These are phyloP conservation scores for Drosophila bipectinata DNA, from an alignment of 1,140 invertebrate species.

Conservation along the genomic window DNA sequence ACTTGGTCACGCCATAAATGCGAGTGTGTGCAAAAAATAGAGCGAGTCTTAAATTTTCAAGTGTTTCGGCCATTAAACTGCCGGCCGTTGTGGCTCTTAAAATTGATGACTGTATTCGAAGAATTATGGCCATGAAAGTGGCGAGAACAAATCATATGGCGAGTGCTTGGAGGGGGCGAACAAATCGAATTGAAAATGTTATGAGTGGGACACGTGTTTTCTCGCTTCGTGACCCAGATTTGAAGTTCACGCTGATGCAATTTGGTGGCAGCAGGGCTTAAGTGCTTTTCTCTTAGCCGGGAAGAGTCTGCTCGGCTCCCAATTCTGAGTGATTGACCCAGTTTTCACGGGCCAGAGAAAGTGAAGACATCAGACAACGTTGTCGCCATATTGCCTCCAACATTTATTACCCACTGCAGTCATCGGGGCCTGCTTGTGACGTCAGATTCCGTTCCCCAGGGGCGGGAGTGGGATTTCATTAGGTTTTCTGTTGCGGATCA, in stretches of 20 bases:
- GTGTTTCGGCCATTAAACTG: slow-evolving; percentile 51
- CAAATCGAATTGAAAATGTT: slow-evolving; percentile 40
- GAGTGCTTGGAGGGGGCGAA: slow-evolving; percentile 1
- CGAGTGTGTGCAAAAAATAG: slow-evolving; percentile 7
- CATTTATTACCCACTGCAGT: slow-evolving; percentile 31
- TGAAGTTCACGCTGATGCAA: slow-evolving; percentile 38
- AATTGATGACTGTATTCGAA: slow-evolving; percentile 23
- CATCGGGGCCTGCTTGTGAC: slow-evolving; percentile 25
- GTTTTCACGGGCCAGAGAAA: slow-evolving; percentile 38
- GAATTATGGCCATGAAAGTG: slow-evolving; percentile 12
- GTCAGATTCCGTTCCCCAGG: slow-evolving; percentile 15
- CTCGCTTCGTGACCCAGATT: slow-evolving; percentile 42
- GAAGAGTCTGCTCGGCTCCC: slow-evolving; percentile 6
- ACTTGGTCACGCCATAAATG: slow-evolving; percentile 48
- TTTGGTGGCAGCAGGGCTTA: slow-evolving; percentile 50
- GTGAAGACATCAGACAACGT: slow-evolving; percentile 44
- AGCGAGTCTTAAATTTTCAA: slow-evolving; percentile 23
- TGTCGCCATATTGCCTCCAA: slow-evolving; percentile 41
- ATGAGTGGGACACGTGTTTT: slow-evolving; percentile 47
- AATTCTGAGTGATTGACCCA: slow-evolving; percentile 60
- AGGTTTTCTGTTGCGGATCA: slow-evolving; percentile 41
- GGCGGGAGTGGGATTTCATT: slow-evolving; percentile 31
- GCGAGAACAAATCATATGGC: slow-evolving; percentile 28
- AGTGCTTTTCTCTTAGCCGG: slow-evolving; percentile 44
- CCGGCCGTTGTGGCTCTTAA: slow-evolving; percentile 6